Percentiles rank a stretch among this genome's conserved stretches.
Conservation (phyloP, 2,797 vertebrate species). For the Argentina silus region DNA sequence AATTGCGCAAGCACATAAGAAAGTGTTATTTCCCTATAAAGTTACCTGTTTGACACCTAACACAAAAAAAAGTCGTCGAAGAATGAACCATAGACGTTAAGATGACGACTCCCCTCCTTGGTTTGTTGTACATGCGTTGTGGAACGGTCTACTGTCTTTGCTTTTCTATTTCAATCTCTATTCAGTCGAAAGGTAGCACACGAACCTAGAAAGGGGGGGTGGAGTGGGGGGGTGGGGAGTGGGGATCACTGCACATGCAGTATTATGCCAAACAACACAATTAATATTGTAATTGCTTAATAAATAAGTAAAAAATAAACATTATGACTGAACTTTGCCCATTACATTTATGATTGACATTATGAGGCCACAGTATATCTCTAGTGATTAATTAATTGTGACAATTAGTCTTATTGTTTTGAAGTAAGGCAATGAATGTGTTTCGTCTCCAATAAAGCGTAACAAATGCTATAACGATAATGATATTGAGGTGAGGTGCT, state of each 20-base stretch:
- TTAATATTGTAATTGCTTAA: too few species aligned
- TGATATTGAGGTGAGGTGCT: conserved; percentile 23
- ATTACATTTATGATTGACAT: too few species aligned
- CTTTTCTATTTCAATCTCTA: neutral
- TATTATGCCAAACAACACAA: too few species aligned
- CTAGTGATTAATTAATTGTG: conserved; percentile 50
- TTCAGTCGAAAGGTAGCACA: conserved; percentile 43
- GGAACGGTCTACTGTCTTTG: neutral
- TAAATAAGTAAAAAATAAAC: too few species aligned
- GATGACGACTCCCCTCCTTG: neutral
- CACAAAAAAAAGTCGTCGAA: neutral
- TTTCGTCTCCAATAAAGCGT: conserved; percentile 21
- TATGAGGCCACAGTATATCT: conserved; percentile 10
- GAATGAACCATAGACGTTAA: neutral
- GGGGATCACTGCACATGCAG: too few species aligned
- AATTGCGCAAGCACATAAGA: conserved; percentile 64
- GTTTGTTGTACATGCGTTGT: neutral
- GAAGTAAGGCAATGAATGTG: conserved; percentile 3
- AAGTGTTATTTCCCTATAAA: neutral
- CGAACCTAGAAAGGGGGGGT: conserved; percentile 24
- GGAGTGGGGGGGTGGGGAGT: too few species aligned
- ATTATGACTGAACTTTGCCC: too few species aligned
- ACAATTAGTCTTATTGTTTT: conserved; percentile 46
- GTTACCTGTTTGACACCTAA: neutral
- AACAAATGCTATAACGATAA: conserved; percentile 6